phyloP scores from a whole-genome alignment of 2,113 vertebrate species.

The Daphoenositta chrysoptera region DNA sequence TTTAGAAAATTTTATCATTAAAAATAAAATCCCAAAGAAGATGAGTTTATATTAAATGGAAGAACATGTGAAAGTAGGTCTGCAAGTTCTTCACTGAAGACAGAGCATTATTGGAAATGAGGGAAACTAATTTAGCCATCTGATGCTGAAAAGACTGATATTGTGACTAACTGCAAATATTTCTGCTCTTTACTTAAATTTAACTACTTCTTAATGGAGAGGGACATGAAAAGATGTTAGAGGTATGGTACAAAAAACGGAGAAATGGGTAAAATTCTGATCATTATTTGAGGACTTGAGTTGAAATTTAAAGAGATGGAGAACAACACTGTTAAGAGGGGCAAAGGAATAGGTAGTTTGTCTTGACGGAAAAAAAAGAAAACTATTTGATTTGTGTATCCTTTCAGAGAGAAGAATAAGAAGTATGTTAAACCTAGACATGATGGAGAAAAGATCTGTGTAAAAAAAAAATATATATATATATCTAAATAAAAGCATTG shows the following conservation, averaged over 20 bases:
- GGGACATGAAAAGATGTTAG: not conserved
- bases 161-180: not conserved
- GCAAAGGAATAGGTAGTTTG: not conserved
- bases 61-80: not conserved
- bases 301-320: not conserved
- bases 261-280: not conserved
- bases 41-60: not conserved
- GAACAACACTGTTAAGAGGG: not conserved
- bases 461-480: not conserved
- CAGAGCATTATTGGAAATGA: not conserved
- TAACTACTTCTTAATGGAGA: not conserved
- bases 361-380: not conserved
- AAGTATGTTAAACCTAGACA: not conserved
- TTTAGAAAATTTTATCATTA: not conserved
- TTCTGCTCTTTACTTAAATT: not conserved
- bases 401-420: not conserved
- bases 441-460: not conserved
- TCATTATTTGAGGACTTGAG: not conserved
- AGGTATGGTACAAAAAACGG: not conserved
- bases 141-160: not conserved
- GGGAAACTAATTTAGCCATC: not conserved
- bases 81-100: not conserved
- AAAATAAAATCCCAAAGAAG: slow-evolving; percentile 7
- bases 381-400: not conserved
- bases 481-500: not conserved